Base-by-base conservation (phyloP, 30 jellyfish, hydroid and myxozoan genomes). In the Aurelia sp. region DNA sequence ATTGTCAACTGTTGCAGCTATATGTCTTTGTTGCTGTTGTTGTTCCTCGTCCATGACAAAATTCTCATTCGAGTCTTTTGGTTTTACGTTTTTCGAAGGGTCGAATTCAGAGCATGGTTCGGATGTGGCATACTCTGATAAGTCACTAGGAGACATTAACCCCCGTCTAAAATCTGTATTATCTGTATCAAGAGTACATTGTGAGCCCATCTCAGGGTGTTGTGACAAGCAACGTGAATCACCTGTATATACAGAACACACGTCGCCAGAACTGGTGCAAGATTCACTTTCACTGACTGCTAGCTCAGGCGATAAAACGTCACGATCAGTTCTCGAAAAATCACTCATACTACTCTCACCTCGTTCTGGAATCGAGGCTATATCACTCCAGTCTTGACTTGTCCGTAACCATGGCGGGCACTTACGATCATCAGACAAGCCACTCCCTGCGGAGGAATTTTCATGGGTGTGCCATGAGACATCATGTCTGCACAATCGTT, bases 381-480 rank as follows among this genome's bases (percentile, higher is more conserved):
- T 50, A 16, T 61, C 67, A 11, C 61, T 77, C 78, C 78, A 77
- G 33, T 77, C 88, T 62, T 53, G 72, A 35, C 88, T 77, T 12
- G 88, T 50, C n/a, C 65, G 66, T 18, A 77, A 53, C 88, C 88
- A 77, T 11, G 78, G 88, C 1, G 88, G 88, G 27, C 88, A 77
- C 11, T 27, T 77, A 3, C 88, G 75, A 6, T 62, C 88, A 61
- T 75, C 23, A 57, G 74, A 17, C 27, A 77, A 64, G 17, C 50
- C 75, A 48, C 20, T 68, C 71, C 59, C 53, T 22, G 67, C 81
- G 53, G 51, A 47, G n/a, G 60, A 41, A 84, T 84, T 47, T 61
- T 70, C 18, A 60, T 70, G n/a, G 47, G 76, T 63, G 72, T 69
- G 48, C 70, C 71, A 65, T 13, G 50, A 55, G 17, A 68, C 79